Evolutionary conservation across 53 echinoderm and acorn worm species (phyloP).

Genomic region (Hippasteria phrygiana): DNA sequence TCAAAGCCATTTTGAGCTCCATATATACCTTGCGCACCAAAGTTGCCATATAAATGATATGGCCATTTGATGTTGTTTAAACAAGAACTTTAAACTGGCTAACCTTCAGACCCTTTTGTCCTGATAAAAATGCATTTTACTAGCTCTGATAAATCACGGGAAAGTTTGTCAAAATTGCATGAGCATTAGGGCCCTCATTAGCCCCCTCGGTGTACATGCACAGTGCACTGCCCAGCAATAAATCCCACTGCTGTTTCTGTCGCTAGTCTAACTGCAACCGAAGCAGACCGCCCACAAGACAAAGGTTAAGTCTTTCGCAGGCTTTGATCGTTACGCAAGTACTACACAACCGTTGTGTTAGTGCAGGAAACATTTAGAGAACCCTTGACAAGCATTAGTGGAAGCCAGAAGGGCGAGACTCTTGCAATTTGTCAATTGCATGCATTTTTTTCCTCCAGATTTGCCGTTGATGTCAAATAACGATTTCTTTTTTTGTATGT

Average conservation of each 20-base stretch:
- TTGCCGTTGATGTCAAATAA: no score
- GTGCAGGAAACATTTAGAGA: neutral
- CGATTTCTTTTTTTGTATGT: no score
- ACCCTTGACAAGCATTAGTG: no score
- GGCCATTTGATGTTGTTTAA: constrained; percentile 53
- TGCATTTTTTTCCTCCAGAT: no score
- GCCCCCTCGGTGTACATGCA: no score
- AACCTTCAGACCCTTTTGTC: constrained; percentile 35
- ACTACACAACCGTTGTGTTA: neutral
- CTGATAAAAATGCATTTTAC: constrained; percentile 57
- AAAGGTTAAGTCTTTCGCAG: constrained; percentile 37
- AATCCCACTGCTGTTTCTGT: neutral
- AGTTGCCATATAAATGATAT: neutral
- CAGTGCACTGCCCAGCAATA: neutral
- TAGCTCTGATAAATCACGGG: constrained; percentile 31
- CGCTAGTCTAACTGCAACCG: neutral
- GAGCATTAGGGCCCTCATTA: no score
- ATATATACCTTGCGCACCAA: neutral
- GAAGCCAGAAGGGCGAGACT: no score
- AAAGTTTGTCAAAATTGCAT: neutral
- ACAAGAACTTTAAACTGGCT: constrained; percentile 56
- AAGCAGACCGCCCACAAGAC: constrained; percentile 14
- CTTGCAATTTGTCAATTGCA: no score
- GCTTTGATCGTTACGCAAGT: constrained; percentile 8
- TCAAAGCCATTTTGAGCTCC: neutral